Evolutionary conservation across 2,888 invertebrate species (phyloP).

Genomic region (Cantharis nigra): DNA sequence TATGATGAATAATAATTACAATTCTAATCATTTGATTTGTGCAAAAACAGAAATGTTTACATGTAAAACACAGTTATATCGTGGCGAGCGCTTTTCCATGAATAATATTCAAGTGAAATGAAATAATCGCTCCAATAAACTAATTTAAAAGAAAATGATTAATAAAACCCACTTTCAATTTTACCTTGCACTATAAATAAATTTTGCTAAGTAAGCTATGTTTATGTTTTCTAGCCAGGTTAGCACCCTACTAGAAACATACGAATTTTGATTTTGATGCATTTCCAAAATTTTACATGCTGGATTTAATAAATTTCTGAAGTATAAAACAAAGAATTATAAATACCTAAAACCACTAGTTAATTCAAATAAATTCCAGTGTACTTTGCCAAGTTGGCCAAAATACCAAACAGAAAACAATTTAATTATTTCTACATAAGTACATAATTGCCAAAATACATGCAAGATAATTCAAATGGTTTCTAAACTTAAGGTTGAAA

Average conservation of each 20-base stretch:
- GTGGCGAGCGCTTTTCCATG: background rate
- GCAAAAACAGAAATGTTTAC: background rate
- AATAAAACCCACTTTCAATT: no score
- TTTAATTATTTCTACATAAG: background rate
- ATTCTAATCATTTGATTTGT: background rate
- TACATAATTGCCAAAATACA: background rate
- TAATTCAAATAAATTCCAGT: background rate
- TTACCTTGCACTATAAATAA: no score
- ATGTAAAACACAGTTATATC: background rate
- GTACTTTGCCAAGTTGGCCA: background rate
- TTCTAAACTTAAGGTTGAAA: background rate
- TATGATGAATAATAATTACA: background rate
- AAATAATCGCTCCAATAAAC: background rate
- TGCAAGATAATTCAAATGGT: background rate
- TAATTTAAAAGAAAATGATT: background rate
- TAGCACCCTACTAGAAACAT: no score
- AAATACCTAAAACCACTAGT: background rate
- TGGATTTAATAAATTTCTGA: no score
- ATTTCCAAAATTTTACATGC: no score
- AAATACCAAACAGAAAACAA: background rate
- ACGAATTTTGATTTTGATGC: no score
- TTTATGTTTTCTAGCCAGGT: no score
- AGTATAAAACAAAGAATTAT: no score
- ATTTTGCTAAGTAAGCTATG: no score
- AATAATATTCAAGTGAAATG: background rate